Evolutionary conservation across 2,797 vertebrate species (phyloP), one percentile per base, ranked within the genome.

Genomic region (Bovichtus diacanthus): DNA sequence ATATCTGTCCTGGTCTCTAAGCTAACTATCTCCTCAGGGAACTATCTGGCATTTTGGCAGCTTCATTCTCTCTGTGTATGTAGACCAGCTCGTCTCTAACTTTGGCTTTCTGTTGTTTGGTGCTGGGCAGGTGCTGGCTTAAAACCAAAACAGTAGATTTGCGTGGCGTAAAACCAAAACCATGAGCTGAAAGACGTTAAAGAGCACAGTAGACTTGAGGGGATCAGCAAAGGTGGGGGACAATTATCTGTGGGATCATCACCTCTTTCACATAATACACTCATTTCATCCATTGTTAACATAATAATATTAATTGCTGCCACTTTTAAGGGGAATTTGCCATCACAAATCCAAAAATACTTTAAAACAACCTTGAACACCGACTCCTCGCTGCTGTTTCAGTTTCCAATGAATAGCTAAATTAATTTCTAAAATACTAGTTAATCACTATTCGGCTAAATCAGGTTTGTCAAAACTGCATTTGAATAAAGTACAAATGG

Each of bases 401-500:
- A 5, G 10, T n/a, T 58, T 25, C 23, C 44, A 49, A 47, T 58
- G 7, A 70, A 43, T 10, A 39, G 15, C 34, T 36, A 7, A 65
- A 58, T 58, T 9, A 2, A 55, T 41, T 60, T 23, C 18, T 36
- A 59, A 67, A 70, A 60, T n/a, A 53, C 38, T 21, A 29, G 29
- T 25, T 41, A 29, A 71, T 19, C 38, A 2, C 1, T 38, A 62
- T 80, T 53, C 10, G 54, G 19, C 27, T 34, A 19, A 51, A 78
- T 56, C 31, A 70, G 29, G 23, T 55, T 55, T 64, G 66, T 76
- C 58, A 68, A 61, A 68, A 46, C 25, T 39, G n/a, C 69, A 71
- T 70, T 86, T 44, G 63, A 79, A 78, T 66, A 19, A 70, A 71
- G 54, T 27, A 34, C 50, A 27, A 3, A 12, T 43, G 49, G 36